Base-by-base conservation (phyloP, 1,140 invertebrate species). In the Procambarus virginalis region DNA sequence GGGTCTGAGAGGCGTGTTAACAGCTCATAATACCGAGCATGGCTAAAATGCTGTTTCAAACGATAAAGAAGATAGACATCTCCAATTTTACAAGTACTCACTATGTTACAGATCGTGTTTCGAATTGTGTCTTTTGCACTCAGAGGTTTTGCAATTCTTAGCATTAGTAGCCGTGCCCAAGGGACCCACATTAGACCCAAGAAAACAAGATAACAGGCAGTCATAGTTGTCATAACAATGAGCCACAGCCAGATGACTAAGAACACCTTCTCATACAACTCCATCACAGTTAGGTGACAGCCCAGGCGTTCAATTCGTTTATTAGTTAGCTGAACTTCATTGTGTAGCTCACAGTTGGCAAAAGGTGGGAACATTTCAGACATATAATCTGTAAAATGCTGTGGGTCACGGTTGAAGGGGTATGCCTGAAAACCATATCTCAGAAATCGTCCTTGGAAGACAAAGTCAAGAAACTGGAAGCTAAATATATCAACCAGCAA, bases 261-360 rank as follows among this genome's bases (percentile, higher is more conserved):
- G 73, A 92, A 92, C 34, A 91, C 58, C 70, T 92, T 92, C 88
- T 92, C 92, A 51, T 92, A 92, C 14, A 92, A 51, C 76, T 92
- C 92, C 92, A 92, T 92, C 14, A 91, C 86, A 22, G 90, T 91
- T 46, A 92, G 73, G 76, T 92, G 92, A 82, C 92, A 92, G 73
- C 92, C 92, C 8, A 91, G 77, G 3, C 73, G 60, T 58, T 92
- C 92, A 49, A 82, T 88, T 0, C 92, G 81, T 55, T 91, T 89
- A 78, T 91, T 92, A 73, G 86, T 91, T 51, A 92, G 79, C 64
- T 92, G 86, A 6, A 91, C 84, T 48, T 90, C 64, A 49, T 91
- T 80, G 55, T 90, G 86, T 4, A 92, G 68, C 60, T 90, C 89
- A 73, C 91, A 92, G 34, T 85, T 60, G 51, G 86, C 90, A 51